Conservation (phyloP, 2,797 vertebrate species). For the Malurus leucopterus region DNA sequence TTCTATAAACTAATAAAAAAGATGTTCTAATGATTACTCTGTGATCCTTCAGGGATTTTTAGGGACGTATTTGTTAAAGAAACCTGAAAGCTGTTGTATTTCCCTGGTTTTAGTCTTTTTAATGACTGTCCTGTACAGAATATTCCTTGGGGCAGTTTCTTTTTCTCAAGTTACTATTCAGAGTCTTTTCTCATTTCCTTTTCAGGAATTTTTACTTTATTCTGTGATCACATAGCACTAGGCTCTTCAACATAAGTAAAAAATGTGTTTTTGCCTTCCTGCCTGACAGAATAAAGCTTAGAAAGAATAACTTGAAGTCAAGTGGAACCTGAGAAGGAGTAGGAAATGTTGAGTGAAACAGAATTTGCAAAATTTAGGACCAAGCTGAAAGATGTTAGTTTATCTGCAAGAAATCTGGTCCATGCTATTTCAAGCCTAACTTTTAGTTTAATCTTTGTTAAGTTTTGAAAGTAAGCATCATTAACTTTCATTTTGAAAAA, state of each 20-base stretch:
- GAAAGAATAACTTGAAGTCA: not conserved
- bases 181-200: not conserved
- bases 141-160: not conserved
- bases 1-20: conserved; percentile 17
- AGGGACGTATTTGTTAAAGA: not conserved
- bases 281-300: not conserved
- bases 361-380: not conserved
- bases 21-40: not conserved
- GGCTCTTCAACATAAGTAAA: not conserved
- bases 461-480: not conserved
- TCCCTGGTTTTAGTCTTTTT: not conserved
- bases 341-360: not conserved
- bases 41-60: not conserved
- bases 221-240: not conserved
- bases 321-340: not conserved
- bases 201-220: not conserved
- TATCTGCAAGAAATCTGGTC: not conserved
- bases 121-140: not conserved
- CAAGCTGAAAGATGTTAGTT: not conserved
- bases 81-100: not conserved
- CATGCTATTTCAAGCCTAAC: not conserved
- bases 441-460: not conserved
- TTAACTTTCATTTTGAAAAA: not conserved
- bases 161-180: not conserved
- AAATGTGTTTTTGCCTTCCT: conserved; percentile 23